phyloP scores from a whole-genome alignment of 2,888 invertebrate genomes.

The Drosophila paramelanica region DNA sequence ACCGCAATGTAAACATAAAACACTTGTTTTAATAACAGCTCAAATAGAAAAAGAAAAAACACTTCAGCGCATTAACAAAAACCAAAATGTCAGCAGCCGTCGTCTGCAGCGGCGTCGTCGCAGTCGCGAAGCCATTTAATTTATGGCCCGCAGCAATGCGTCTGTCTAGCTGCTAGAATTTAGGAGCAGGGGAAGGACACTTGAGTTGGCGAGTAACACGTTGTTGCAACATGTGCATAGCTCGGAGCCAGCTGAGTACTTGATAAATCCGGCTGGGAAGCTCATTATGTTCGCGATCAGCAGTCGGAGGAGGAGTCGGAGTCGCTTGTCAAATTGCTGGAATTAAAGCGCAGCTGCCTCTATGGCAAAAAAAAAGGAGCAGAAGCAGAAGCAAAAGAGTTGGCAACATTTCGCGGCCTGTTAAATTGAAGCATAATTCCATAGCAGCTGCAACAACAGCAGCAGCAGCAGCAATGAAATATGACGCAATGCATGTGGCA shows the following conservation, averaged over 20 bases:
- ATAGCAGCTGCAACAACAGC: constrained; percentile 37
- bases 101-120: constrained; percentile 7
- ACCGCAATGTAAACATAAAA: constrained; percentile 1
- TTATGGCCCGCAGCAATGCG: constrained; percentile 63
- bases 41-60: not conserved
- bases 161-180: constrained; percentile 36
- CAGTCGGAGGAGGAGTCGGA: constrained; percentile 18
- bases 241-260: constrained; percentile 21
- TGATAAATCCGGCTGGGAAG: constrained; percentile 34
- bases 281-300: constrained; percentile 63
- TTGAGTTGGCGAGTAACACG: constrained; percentile 14
- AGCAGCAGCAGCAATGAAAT: constrained; percentile 58
- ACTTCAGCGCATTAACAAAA: constrained; percentile 19
- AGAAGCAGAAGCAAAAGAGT: constrained; percentile 14
- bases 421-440: constrained; percentile 76
- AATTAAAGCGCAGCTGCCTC: constrained; percentile 57
- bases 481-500: constrained; percentile 71
- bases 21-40: constrained; percentile 10
- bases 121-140: constrained; percentile 57
- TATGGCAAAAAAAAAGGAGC: not conserved
- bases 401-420: constrained; percentile 69
- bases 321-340: constrained; percentile 69
- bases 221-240: constrained; percentile 57
- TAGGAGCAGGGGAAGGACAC: not conserved
- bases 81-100: constrained; percentile 36